phyloP scores from a whole-genome alignment of 2,888 invertebrate genomes.

The Drosophila nr. fundita region DNA sequence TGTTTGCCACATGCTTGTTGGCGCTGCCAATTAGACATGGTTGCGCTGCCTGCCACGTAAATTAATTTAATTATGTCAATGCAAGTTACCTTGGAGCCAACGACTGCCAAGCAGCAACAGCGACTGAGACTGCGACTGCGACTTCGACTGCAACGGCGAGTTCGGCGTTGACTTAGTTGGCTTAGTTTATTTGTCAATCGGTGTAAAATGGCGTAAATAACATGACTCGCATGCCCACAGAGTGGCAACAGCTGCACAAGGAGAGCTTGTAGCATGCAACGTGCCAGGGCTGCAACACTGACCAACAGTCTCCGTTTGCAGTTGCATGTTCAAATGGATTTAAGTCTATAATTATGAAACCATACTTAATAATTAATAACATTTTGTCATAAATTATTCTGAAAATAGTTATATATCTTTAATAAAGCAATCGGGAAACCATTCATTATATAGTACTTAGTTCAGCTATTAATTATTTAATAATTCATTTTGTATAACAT shows the following conservation, averaged over 20 bases:
- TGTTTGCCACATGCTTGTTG: conserved; percentile 70
- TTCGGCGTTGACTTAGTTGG: conserved; percentile 53
- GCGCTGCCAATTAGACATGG: conserved; percentile 76
- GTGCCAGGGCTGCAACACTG: conserved; percentile 49
- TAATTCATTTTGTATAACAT: not conserved
- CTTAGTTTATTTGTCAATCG: conserved; percentile 79
- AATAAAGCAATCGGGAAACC: not conserved
- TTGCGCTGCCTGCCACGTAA: conserved; percentile 75
- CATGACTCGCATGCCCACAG: conserved; percentile 57
- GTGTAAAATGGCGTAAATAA: conserved; percentile 78
- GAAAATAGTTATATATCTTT: not conserved
- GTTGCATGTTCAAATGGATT: conserved; percentile 4
- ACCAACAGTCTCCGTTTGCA: conserved; percentile 20
- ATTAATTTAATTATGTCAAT: conserved; percentile 84
- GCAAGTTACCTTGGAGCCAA: conserved; percentile 82
- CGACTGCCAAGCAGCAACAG: conserved; percentile 14
- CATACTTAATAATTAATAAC: not conserved
- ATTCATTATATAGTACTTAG: not conserved
- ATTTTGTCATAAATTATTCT: not conserved
- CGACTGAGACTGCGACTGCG: conserved; percentile 3
- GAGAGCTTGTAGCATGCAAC: conserved; percentile 64
- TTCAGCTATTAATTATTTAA: not conserved
- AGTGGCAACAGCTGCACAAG: conserved; percentile 23
- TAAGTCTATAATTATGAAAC: not conserved
- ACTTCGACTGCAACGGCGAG: conserved; percentile 15